Evolutionary conservation across 2,797 vertebrate genomes (phyloP), one percentile per base, ranked within the genome.

Genomic region (Melanogrammus aeglefinus): DNA sequence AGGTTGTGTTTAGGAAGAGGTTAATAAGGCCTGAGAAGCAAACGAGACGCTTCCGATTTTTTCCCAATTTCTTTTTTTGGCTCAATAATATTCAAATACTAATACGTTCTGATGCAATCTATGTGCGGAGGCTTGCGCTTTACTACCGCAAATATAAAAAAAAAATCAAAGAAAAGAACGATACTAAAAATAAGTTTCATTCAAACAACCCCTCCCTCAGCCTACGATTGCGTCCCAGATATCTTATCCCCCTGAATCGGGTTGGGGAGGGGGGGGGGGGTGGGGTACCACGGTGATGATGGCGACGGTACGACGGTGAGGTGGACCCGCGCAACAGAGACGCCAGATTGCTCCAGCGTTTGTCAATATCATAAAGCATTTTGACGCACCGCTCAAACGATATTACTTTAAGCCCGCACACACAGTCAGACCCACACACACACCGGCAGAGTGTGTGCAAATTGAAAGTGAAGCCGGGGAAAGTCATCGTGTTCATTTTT

Each of bases 201-300:
- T 10, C 13, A 9, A 51, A 63, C 47, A 21, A 69, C 66, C 63
- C 4, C 6, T 2, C 35, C 35, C 9, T 2, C 31, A 7, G 21
- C n/a, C 75, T 94, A 95, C 86, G 94, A 94, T 74, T 85, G 86
- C 0, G 93, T 91, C 76, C 91, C 8, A 10, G 94, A 80, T 91
- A 95, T 76, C 76, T 94, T 41, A 91, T 95, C 81, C 94, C 93
- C 79, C 84, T 94, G 76, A 91, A 91, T 13, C 85, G 91, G 66
- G 88, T 92, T 1, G 90, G 85, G 35, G 89, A 93, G 94, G 35
- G 35, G 35, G 35, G 35, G 33, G 33, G 33, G 35, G 3, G 57
- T 3, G 16, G 0, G 18, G 66, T 27, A 14, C 12, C 27, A 29
- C 3, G 29, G 2, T 41, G 92, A 90, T 29, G 91, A 93, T 57